phyloP scores from a whole-genome alignment of 2,113 vertebrate species.

The Semnornis frantzii region DNA sequence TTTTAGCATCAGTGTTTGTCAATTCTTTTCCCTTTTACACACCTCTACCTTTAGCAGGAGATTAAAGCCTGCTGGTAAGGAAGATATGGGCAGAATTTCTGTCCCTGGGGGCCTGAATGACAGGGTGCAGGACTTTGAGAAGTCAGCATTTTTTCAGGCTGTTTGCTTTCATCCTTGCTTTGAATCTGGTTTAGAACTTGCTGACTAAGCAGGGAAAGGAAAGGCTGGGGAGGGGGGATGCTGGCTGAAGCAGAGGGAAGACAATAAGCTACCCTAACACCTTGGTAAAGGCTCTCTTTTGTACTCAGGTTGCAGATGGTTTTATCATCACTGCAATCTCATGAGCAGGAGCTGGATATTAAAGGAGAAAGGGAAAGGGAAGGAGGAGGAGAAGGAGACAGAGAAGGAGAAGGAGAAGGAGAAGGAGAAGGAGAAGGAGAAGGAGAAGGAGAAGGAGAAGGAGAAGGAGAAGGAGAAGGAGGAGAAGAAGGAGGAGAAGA shows the following conservation, averaged over 20 bases:
- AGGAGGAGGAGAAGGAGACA: too few species aligned
- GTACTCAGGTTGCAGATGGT: background rate
- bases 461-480: too few species aligned
- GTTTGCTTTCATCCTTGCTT: background rate
- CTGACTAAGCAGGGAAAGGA: conserved; percentile 23
- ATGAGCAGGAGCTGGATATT: background rate
- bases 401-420: too few species aligned
- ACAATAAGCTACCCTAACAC: background rate
- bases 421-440: too few species aligned
- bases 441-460: too few species aligned
- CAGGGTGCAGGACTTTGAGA: background rate
- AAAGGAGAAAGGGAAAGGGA: background rate
- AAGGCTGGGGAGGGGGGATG: background rate
- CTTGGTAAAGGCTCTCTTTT: background rate
- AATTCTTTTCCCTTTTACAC: background rate
- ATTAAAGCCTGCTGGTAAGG: background rate
- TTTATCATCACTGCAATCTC: background rate
- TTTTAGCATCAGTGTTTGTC: conserved; percentile 2
- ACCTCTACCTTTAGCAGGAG: background rate
- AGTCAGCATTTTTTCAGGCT: conserved; percentile 5
- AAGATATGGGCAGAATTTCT: background rate
- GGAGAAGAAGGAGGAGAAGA: too few species aligned
- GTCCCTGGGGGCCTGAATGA: background rate
- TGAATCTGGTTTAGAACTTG: background rate
- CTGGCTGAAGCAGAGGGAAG: background rate